Evolutionary conservation across 1,140 invertebrate species (phyloP).

Genomic region (Eriosoma lanigerum): DNA sequence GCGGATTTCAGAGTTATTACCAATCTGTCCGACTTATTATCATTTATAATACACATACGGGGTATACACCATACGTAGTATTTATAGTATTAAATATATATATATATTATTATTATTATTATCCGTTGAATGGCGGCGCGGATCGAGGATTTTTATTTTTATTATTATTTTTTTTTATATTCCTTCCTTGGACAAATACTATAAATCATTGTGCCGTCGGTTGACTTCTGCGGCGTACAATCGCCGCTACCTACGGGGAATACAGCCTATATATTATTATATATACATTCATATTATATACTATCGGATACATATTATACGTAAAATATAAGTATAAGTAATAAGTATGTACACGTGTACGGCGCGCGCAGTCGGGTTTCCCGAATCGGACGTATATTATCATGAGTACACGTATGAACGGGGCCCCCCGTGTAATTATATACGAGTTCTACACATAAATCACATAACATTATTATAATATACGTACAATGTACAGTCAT

Average conservation of each 20-base stretch:
- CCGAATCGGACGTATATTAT: background rate
- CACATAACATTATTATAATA: too few species aligned
- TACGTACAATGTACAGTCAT: too few species aligned
- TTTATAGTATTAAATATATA: background rate
- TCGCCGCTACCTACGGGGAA: constrained; percentile 11
- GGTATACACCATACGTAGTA: background rate
- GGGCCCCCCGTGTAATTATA: background rate
- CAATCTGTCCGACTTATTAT: constrained; percentile 25
- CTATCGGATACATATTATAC: background rate
- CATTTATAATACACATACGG: background rate
- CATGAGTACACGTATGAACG: background rate
- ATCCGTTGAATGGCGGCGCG: background rate
- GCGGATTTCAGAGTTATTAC: constrained; percentile 46
- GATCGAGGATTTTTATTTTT: background rate
- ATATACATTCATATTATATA: too few species aligned
- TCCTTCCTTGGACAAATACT: background rate
- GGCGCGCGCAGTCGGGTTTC: background rate
- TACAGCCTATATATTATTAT: background rate
- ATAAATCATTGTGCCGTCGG: constrained; percentile 16
- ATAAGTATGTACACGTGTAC: background rate
- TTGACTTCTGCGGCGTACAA: constrained; percentile 4
- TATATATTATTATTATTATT: too few species aligned
- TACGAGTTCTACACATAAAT: too few species aligned
- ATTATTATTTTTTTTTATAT: too few species aligned
- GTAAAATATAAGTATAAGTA: background rate